These are phyloP conservation scores for Aix galericulata DNA, from an alignment of 2,113 vertebrate genomes.

Conservation along the genomic window DNA sequence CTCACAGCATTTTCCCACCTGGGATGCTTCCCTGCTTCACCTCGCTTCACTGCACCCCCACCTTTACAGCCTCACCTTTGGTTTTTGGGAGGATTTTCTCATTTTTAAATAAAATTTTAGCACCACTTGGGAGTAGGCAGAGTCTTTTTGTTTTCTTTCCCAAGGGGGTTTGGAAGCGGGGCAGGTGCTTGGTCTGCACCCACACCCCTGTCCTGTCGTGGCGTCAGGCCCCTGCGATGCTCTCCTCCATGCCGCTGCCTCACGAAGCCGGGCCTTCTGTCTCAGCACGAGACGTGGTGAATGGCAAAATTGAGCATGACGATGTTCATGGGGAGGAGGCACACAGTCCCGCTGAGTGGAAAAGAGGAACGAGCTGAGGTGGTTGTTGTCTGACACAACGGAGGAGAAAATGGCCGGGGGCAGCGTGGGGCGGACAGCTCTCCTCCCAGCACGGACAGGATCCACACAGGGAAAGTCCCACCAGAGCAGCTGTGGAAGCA, in stretches of 20 bases:
- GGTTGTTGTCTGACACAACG: background rate
- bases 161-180: background rate
- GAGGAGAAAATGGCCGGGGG: background rate
- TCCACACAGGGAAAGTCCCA: background rate
- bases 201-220: no score
- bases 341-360: background rate
- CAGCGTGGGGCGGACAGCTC: background rate
- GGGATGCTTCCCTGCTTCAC: fast-evolving
- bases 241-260: no score
- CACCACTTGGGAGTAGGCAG: background rate
- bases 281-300: background rate
- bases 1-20: background rate
- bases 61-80: background rate
- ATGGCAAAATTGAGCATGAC: fast-evolving
- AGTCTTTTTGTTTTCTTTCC: background rate
- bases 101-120: background rate
- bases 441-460: fast-evolving
- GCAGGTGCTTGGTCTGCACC: background rate
- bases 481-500: background rate
- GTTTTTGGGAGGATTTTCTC: background rate
- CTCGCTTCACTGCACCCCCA: background rate
- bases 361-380: background rate
- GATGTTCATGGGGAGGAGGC: background rate
- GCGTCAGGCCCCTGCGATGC: no score
- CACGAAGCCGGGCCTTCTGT: no score